Base-by-base conservation (phyloP, 2,888 invertebrate genomes). In the Dasysyrphus tricinctus region DNA sequence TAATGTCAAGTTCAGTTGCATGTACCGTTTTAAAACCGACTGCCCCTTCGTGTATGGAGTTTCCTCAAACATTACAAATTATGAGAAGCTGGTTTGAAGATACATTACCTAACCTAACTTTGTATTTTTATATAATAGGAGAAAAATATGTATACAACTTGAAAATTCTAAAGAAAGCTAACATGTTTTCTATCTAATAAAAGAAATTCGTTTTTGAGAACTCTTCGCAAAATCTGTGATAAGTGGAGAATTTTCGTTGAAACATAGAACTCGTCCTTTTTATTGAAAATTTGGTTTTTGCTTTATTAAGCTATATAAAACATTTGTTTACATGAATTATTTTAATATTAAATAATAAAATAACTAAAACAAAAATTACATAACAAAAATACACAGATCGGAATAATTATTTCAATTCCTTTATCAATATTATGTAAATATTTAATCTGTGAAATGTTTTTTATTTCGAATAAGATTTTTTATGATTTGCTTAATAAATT, bases 241-340 rank as follows among this genome's bases (percentile, higher is more conserved):
- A 14, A 69, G 51, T 19, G 14, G 24, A 49, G n/a, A 0, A 24
- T 39, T 24, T 42, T 24, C n/a, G 69, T 54, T 9, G 54, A 69
- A 54, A 69, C 54, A 69, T 69, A 69, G 39, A 69, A 69, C 69
- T 69, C 69, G 39, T 69, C 69, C 51, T 69, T 69, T 69, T 69
- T 54, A 51, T 69, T n/a, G 1, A 34, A 49, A 67, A 67, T 19
- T 19, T 49, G 37, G 0, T 39, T 37, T 24, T 16, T 24, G 69
- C 69, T 69, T 69, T 69, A 69, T 69, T 69, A 69, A 69, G 69
- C 69, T 54, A 29, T 54, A 51, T 37, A 3, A 4, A 39, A 69
- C 32, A 65, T 3, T 65, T 14, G 32, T 47, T 65, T 16, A 65
- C 65, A 65, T 32, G 16, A 24, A n/a, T 65, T 47, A 24, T 29